phyloP scores from a whole-genome alignment of 2,113 vertebrate genomes.

The Erythrolamprus reginae region DNA sequence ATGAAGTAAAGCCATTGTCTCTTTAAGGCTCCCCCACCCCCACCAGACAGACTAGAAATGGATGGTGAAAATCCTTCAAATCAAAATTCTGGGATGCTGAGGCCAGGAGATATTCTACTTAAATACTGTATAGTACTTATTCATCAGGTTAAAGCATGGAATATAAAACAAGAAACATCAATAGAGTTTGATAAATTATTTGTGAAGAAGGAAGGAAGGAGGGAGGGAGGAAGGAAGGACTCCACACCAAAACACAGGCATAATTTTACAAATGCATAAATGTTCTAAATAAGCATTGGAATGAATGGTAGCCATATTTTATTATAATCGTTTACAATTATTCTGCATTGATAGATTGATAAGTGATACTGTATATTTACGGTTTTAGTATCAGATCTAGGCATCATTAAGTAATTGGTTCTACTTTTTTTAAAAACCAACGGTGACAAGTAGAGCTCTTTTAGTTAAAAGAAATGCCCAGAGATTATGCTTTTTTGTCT shows the following conservation, averaged over 20 bases:
- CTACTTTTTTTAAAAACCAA: neutral
- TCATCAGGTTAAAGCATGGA: neutral
- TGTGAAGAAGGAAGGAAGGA: neutral
- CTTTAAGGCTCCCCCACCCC: rapidly evolving
- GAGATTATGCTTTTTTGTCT: neutral
- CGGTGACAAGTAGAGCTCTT: neutral
- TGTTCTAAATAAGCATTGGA: neutral
- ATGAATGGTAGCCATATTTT: neutral
- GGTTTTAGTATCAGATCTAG: neutral
- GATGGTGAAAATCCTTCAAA: neutral
- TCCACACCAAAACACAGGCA: neutral
- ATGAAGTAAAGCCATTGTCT: neutral
- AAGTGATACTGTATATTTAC: neutral
- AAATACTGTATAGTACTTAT: neutral
- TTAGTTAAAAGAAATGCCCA: neutral
- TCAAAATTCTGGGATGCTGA: neutral
- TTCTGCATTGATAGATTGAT: neutral
- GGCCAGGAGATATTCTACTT: neutral
- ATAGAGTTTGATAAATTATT: neutral
- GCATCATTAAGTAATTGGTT: neutral
- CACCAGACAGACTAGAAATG: neutral
- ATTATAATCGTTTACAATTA: neutral
- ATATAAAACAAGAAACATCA: neutral
- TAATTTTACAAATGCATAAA: neutral
- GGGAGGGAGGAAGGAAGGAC: neutral